Evolutionary conservation across 2,113 vertebrate species (phyloP).

Genomic region (Thomomys bottae): DNA sequence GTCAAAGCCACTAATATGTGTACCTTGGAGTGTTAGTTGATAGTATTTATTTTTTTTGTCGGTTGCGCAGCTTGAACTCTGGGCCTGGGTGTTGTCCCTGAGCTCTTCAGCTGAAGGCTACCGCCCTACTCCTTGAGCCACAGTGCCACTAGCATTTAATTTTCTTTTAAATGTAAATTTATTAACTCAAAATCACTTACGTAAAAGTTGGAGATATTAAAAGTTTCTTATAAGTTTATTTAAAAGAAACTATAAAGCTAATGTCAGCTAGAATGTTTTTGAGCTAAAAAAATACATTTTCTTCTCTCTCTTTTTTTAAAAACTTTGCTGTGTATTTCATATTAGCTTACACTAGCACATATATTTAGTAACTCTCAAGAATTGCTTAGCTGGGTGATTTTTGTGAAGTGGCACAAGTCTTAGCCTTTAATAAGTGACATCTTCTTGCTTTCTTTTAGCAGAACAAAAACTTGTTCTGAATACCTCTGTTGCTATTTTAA

Average conservation of each 20-base stretch:
- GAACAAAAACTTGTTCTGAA: neutral
- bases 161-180: slow-evolving; percentile 5
- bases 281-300: slow-evolving; percentile 54
- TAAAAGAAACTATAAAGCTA: slow-evolving; percentile 11
- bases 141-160: no score
- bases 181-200: no score
- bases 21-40: slow-evolving; percentile 10
- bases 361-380: slow-evolving; percentile 52
- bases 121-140: no score
- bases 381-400: slow-evolving; percentile 67
- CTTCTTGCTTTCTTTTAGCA: slow-evolving; percentile 45
- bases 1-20: neutral
- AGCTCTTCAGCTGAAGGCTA: no score
- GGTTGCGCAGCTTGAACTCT: no score
- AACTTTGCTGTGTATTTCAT: slow-evolving; percentile 45
- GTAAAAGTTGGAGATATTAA: neutral
- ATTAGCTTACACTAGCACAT: slow-evolving; percentile 50
- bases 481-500: neutral
- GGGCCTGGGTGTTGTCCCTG: no score
- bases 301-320: neutral
- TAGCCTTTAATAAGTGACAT: slow-evolving; percentile 43
- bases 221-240: slow-evolving; percentile 46
- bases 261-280: slow-evolving; percentile 48
- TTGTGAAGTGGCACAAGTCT: slow-evolving; percentile 41
- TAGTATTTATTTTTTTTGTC: slow-evolving; percentile 52